phyloP scores from a whole-genome alignment of 2,113 vertebrate species.

The Pristiophorus japonicus region DNA sequence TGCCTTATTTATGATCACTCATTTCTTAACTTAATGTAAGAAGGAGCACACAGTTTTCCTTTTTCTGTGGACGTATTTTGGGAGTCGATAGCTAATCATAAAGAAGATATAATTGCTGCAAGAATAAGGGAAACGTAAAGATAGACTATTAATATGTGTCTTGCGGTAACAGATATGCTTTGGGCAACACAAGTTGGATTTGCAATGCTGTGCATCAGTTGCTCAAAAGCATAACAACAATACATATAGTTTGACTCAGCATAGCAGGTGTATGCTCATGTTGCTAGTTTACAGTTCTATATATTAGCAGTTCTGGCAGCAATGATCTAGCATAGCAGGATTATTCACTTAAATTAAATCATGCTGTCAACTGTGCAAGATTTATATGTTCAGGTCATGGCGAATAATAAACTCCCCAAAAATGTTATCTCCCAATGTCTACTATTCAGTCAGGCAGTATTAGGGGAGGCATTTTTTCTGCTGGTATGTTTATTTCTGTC shows the following conservation, averaged over 20 bases:
- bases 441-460: neutral
- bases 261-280: neutral
- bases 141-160: too few relatives aligned
- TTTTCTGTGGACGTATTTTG: neutral
- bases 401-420: slow-evolving; percentile 1
- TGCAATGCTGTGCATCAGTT: neutral
- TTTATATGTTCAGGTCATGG: slow-evolving; percentile 31
- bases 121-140: neutral
- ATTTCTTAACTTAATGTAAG: neutral
- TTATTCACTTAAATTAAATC: slow-evolving; percentile 8
- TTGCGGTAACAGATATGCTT: neutral
- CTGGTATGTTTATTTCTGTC: slow-evolving; percentile 17
- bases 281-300: neutral
- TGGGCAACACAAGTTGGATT: neutral
- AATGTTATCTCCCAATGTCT: slow-evolving; percentile 15
- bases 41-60: neutral
- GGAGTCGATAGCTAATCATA: too few relatives aligned
- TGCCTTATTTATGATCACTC: neutral
- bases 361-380: slow-evolving; percentile 3
- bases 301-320: neutral
- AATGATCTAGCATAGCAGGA: neutral
- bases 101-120: neutral
- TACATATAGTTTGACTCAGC: slow-evolving; percentile 13
- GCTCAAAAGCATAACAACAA: neutral
- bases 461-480: slow-evolving; percentile 1